phyloP scores from a whole-genome alignment of 2,888 invertebrate species.

The Eumacrocentrus americanus region DNA sequence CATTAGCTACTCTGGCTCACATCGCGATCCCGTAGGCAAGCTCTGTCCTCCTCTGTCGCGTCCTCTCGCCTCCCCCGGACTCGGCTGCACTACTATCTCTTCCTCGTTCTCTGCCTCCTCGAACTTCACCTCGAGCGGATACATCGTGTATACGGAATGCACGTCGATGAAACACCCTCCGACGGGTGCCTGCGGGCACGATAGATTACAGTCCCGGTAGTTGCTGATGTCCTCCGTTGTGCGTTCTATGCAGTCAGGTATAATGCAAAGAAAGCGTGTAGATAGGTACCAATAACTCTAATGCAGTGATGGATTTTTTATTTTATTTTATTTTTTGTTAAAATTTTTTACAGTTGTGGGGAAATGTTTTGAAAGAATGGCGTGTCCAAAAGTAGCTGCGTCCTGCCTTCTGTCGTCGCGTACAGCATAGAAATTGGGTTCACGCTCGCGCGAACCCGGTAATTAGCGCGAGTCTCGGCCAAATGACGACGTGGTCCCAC shows the following conservation, averaged over 20 bases:
- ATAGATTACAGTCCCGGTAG: conserved; percentile 11
- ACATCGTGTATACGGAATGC: conserved; percentile 7
- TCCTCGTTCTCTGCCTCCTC: conserved; percentile 1
- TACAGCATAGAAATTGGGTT: conserved; percentile 52
- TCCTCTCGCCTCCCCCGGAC: conserved; percentile 23
- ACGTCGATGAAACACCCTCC: conserved; percentile 13
- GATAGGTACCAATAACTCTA: no score
- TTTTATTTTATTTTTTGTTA: no score
- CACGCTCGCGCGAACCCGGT: conserved; percentile 57
- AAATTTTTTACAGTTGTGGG: no score
- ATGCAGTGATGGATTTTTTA: no score
- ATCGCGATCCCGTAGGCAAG: conserved; percentile 34
- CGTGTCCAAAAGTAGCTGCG: no score
- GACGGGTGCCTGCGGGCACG: conserved; percentile 7
- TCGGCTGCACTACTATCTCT: conserved; percentile 19
- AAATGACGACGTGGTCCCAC: conserved; percentile 58
- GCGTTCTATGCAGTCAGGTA: background rate
- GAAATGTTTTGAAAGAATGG: no score
- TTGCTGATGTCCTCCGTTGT: background rate
- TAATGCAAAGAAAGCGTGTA: background rate
- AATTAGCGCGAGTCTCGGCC: conserved; percentile 57
- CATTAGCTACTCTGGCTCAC: conserved; percentile 51
- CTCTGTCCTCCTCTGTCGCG: conserved; percentile 18
- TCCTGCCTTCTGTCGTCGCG: conserved; percentile 34
- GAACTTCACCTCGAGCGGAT: background rate